Conservation (phyloP, 2,888 invertebrate species). For the Nomada fucata region DNA sequence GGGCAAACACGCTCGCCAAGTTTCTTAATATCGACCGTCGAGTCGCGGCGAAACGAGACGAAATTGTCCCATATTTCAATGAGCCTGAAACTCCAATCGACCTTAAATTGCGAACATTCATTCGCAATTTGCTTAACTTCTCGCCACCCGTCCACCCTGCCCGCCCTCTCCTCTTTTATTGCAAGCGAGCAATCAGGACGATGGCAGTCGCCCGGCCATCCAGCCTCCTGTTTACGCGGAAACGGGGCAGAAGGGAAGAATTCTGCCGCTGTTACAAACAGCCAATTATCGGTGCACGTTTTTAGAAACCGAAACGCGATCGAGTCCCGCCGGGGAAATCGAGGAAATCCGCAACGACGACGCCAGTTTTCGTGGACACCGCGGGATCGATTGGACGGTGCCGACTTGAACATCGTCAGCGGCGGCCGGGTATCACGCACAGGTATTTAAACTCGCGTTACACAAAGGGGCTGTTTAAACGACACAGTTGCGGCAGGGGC, state of each 20-base stretch:
- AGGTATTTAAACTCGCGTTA: slow-evolving; percentile 60
- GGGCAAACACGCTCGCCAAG: slow-evolving; percentile 25
- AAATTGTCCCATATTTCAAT: slow-evolving; percentile 56
- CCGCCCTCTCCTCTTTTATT: background rate
- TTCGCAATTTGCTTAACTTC: slow-evolving; percentile 50
- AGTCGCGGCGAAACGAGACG: slow-evolving; percentile 32
- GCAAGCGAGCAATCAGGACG: slow-evolving; percentile 46
- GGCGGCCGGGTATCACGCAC: slow-evolving; percentile 9
- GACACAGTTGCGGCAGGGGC: slow-evolving; percentile 12
- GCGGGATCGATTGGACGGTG: slow-evolving; percentile 59
- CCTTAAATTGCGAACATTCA: slow-evolving; percentile 53
- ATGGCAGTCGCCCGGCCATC: slow-evolving; percentile 36
- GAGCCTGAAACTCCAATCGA: slow-evolving; percentile 52
- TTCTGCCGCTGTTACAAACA: background rate
- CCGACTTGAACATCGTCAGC: slow-evolving; percentile 48
- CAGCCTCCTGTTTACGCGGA: slow-evolving; percentile 26
- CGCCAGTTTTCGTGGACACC: slow-evolving; percentile 20
- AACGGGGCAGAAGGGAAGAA: background rate
- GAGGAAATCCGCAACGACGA: background rate
- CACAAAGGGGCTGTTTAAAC: slow-evolving; percentile 58
- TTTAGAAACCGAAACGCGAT: slow-evolving; percentile 30
- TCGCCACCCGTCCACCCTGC: background rate
- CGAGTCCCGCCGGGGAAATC: background rate
- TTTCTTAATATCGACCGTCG: slow-evolving; percentile 53
- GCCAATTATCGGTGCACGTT: background rate